Evolutionary conservation across 2,113 vertebrate species (phyloP).

Genomic region (Ictalurus punctatus): DNA sequence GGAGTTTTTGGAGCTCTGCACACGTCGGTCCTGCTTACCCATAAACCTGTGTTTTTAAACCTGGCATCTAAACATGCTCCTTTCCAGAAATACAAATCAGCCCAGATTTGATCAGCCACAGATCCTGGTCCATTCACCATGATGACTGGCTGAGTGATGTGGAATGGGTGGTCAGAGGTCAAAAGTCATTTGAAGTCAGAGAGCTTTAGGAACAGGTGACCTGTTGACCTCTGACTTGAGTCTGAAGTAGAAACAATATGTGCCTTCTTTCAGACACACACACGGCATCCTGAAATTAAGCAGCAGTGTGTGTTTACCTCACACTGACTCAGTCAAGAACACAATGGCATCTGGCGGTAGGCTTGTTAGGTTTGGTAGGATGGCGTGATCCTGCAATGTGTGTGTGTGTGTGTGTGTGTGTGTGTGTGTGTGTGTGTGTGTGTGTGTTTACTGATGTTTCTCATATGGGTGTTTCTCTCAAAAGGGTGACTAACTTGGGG

Average conservation of each 20-base stretch:
- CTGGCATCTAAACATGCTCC: background rate
- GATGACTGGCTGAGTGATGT: background rate
- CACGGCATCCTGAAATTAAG: background rate
- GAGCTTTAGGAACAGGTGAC: background rate
- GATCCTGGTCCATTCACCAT: background rate
- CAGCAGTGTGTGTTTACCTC: background rate
- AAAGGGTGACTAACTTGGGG: background rate
- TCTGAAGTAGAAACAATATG: background rate
- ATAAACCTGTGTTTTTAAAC: background rate
- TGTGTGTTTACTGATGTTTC: background rate
- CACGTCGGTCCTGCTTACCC: background rate
- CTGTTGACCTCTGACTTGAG: background rate
- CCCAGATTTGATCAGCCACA: background rate
- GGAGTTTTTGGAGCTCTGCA: background rate
- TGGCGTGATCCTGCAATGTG: constrained; percentile 33
- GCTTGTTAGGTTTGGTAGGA: constrained; percentile 10
- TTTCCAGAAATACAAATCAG: background rate
- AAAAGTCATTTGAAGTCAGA: constrained; percentile 14
- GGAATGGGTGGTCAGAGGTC: constrained; percentile 8
- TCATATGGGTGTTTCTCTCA: background rate
- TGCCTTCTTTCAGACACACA: background rate
- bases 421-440: background rate
- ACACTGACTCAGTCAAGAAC: constrained; percentile 17
- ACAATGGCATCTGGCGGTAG: constrained; percentile 17
- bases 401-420: background rate